These are phyloP conservation scores for Cheilosia soror DNA, from an alignment of 2,888 invertebrate species.

Conservation along the genomic window DNA sequence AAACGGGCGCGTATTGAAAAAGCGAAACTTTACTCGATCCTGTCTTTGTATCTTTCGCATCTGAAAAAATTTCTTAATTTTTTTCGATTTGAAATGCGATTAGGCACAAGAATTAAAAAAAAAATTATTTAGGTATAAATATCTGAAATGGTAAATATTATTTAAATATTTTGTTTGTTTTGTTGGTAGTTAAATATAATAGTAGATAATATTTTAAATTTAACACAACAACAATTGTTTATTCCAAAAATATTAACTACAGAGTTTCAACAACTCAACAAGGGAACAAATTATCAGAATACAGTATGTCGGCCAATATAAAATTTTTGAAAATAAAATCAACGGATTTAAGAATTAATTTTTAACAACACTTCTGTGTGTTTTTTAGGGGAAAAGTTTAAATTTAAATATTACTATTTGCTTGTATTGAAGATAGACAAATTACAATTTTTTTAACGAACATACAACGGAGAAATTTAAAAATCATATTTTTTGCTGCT, in stretches of 20 bases:
- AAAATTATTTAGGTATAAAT: conserved; percentile 59
- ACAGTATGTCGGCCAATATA: conserved; percentile 44
- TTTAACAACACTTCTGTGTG: conserved; percentile 20
- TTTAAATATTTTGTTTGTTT: conserved; percentile 31
- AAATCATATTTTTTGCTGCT: no score
- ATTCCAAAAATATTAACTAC: conserved; percentile 50
- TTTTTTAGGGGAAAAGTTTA: neutral
- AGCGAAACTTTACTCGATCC: conserved; percentile 76
- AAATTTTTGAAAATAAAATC: conserved; percentile 20
- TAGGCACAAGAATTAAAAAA: conserved; percentile 62
- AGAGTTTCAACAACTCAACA: conserved; percentile 66
- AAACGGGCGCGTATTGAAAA: conserved; percentile 75
- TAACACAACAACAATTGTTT: conserved; percentile 38
- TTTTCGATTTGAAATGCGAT: conserved; percentile 64
- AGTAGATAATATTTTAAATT: conserved; percentile 27
- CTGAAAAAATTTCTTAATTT: conserved; percentile 51
- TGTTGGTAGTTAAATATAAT: conserved; percentile 15
- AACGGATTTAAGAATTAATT: conserved; percentile 10
- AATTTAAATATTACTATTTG: neutral
- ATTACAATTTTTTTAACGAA: neutral
- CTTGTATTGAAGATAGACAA: conserved; percentile 9
- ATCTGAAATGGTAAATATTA: conserved; percentile 68
- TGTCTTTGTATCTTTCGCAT: conserved; percentile 75
- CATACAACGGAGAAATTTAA: neutral
- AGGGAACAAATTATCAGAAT: conserved; percentile 23